Evolutionary conservation across 2,888 invertebrate genomes (phyloP), one percentile per base, ranked within the genome.

Genomic region (Caenorhabditis sulstoni): DNA sequence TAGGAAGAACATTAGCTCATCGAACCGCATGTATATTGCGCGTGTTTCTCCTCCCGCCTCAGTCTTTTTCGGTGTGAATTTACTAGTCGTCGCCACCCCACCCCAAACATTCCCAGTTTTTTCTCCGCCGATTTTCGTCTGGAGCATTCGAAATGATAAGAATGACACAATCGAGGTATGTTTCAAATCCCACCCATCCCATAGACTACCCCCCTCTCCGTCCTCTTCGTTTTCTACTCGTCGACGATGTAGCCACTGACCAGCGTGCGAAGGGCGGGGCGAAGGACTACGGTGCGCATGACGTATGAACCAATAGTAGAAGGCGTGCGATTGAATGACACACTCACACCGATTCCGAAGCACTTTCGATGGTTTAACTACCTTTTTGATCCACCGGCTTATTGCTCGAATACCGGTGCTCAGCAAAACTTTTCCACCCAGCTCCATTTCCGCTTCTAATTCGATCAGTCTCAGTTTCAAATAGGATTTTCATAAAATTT

Each of bases 1-100:
- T 70, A 77, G 70, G 65, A 77, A 77, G 65, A 70, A 77, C 77
- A 77, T 77, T 77, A 68, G 77, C 77, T 77, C 77, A 77, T 70
- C 70, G 77, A 77, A 77, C 77, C 77, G 77, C 65, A 67, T 62
- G 65, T 76, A 74, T 76, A 67, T 76, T 76, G 62, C 67, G 66
- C 75, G 66, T 76, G 67, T 76, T 76, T 76, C 67, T 68, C 55
- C 66, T 57, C 41, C 57, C 29, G 29, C 39, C 52, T 67, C 76
- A 76, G 61, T 68, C 67, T 68, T 76, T 67, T 74, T 74, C 65
- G 74, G 74, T 74, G 52, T 65, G 59, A 66, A 74, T 66, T 66
- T 64, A 53, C 66, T 61, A 53, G 62, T 62, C 71, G 53, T 61
- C 41, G 49, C 16, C 20, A 18, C 49, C 53, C 65, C 29, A 37